Evolutionary conservation across 2,113 vertebrate species (phyloP).

Genomic region (Carassius gibelio): DNA sequence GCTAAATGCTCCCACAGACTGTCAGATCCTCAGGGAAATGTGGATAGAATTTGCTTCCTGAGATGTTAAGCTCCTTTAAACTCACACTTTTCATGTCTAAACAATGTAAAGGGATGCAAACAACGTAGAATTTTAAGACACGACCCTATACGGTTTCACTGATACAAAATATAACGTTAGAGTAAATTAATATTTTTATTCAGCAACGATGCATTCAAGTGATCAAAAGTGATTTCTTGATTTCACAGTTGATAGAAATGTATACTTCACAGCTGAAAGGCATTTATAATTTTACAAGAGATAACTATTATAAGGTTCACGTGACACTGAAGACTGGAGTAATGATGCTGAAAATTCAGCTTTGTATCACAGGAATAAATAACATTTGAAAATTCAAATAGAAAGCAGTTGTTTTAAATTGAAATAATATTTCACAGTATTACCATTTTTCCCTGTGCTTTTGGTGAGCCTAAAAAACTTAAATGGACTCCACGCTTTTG

Average conservation of each 20-base stretch:
- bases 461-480: too few species aligned
- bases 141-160: too few species aligned
- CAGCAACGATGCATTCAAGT: neutral
- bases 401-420: neutral
- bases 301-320: neutral
- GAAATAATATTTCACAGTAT: neutral
- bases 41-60: slow-evolving; percentile 19
- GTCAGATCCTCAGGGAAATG: neutral
- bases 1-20: neutral
- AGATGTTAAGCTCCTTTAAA: neutral
- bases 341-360: neutral
- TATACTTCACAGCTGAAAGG: too few species aligned
- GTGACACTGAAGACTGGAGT: neutral
- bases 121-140: too few species aligned
- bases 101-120: too few species aligned
- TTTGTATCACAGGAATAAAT: too few species aligned
- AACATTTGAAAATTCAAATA: neutral
- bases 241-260: too few species aligned
- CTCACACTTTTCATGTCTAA: neutral
- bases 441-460: too few species aligned
- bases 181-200: neutral
- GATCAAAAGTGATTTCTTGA: neutral
- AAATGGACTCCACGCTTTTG: too few species aligned
- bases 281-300: neutral
- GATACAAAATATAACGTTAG: too few species aligned